Conservation (phyloP, 1,140 invertebrate genomes). For the Zaprionus capensis region DNA sequence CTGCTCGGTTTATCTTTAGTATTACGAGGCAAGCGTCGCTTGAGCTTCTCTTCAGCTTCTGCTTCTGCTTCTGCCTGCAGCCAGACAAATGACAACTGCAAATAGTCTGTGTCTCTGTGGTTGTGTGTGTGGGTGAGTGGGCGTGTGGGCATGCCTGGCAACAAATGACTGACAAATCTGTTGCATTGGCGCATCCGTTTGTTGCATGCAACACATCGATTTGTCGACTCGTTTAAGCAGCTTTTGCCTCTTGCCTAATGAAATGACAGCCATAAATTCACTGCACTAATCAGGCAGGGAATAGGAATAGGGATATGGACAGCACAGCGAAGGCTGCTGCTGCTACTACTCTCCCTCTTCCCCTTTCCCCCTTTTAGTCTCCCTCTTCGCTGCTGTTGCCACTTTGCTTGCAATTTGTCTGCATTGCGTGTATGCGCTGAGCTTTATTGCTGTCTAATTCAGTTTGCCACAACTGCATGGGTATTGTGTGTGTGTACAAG, state of each 20-base stretch:
- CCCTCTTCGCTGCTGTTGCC: slow-evolving; percentile 7
- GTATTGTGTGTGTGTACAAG: not conserved
- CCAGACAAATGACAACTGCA: slow-evolving; percentile 46
- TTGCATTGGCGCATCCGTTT: slow-evolving; percentile 68
- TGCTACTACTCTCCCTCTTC: not conserved
- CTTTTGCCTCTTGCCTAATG: slow-evolving; percentile 59
- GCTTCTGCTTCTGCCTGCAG: not conserved
- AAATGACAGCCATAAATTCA: slow-evolving; percentile 72
- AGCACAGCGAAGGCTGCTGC: not conserved
- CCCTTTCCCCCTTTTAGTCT: not conserved
- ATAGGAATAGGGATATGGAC: not conserved
- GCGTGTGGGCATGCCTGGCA: slow-evolving; percentile 9
- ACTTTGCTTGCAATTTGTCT: slow-evolving; percentile 24
- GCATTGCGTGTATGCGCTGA: slow-evolving; percentile 21
- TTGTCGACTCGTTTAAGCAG: slow-evolving; percentile 37
- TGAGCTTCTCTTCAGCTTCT: not conserved
- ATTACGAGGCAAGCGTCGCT: slow-evolving; percentile 53
- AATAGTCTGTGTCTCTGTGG: slow-evolving; percentile 27
- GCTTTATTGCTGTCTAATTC: slow-evolving; percentile 13
- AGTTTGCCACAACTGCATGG: not conserved
- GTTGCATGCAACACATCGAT: slow-evolving; percentile 56
- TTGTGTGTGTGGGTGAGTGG: slow-evolving; percentile 11
- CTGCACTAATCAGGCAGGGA: slow-evolving; percentile 50
- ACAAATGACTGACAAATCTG: slow-evolving; percentile 77
- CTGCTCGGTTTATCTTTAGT: slow-evolving; percentile 38